Evolutionary conservation across 2,888 invertebrate genomes (phyloP), one percentile per base, ranked within the genome.

Genomic region (Drosophila melanocephala): DNA sequence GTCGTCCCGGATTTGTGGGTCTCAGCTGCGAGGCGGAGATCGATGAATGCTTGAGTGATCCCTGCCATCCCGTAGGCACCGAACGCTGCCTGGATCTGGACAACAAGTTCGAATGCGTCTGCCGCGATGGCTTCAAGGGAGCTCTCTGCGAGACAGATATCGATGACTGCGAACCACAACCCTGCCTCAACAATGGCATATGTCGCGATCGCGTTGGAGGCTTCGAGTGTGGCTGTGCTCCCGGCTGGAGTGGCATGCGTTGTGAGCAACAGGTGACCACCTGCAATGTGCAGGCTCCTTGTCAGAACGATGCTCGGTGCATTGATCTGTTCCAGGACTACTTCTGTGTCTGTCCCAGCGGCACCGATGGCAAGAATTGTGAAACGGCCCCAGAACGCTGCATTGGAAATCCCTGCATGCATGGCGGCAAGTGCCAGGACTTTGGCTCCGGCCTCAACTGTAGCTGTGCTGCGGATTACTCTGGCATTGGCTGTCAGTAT

Each of bases 321-420:
- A 97, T 98, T 74, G 96, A 98, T 91, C 95, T 98, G 16, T 98
- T 98, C 96, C 96, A 97, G 94, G 94, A 94, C 72, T 94, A 93
- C 72, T 94, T 94, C 93, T 94, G 94, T 61, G 94, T 94, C 12
- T 98, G 98, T 91, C 98, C 98, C 55, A 97, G 97, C 77, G 98
- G 99, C 85, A 99, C 98, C 1, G 98, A 98, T 91, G 99, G 99
- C 14, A 98, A 99, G 93, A 97, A 98, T 93, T 99, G 99, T 93
- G 98, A 99, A 94, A 98, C 98, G 0, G 98, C 99, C 0, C 99
- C 99, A 5, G 98, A 99, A 94, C 95, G 99, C 44, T 93, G 93
- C 62, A 93, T 93, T 42, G 93, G 93, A 0, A 92, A 93, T 70
- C 98, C 98, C 6, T 99, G 99, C 92, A 98, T 98, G 97, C 98